Percentiles rank a stretch among this genome's conserved stretches.
Conservation (phyloP, 2,113 vertebrate species). For the Prietella phreatophila region DNA sequence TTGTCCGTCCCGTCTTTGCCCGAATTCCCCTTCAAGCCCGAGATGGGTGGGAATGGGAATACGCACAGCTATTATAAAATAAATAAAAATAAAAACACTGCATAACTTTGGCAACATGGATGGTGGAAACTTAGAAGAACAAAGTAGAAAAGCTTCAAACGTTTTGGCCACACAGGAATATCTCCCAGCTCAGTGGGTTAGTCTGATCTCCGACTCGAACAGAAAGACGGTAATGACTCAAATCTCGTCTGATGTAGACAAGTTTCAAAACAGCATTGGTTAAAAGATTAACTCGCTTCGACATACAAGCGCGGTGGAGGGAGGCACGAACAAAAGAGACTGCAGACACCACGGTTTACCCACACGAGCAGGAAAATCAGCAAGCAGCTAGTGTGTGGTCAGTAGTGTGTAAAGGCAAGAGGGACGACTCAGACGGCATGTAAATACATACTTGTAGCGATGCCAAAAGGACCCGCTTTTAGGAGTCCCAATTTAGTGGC, state of each 20-base stretch:
- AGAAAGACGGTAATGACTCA: not conserved
- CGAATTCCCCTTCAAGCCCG: constrained; percentile 42
- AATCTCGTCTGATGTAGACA: constrained; percentile 16
- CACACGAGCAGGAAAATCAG: constrained; percentile 4
- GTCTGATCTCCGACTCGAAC: constrained; percentile 33
- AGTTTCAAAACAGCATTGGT: constrained; percentile 15
- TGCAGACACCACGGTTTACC: constrained; percentile 23
- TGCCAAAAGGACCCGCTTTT: constrained; percentile 31
- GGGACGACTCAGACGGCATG: constrained; percentile 4
- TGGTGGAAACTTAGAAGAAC: constrained; percentile 24
- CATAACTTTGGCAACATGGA: constrained; percentile 29
- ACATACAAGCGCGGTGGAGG: constrained; percentile 9
- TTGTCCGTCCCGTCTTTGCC: constrained; percentile 42
- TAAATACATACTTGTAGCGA: constrained; percentile 20
- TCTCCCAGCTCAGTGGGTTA: constrained; percentile 16
- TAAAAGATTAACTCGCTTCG: constrained; percentile 18
- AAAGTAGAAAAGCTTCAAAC: constrained; percentile 27
- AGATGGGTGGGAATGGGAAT: constrained; percentile 21
- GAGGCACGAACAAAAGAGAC: constrained; percentile 13
- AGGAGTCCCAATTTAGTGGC: constrained; percentile 38
- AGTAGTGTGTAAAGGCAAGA: not conserved
- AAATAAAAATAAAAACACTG: not conserved
- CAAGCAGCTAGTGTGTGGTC: constrained; percentile 10
- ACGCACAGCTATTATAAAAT: constrained; percentile 19
- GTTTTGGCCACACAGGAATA: constrained; percentile 32